A percentile compares a stretch with the other conserved stretches of the same genome.
Evolutionary conservation across 2,888 invertebrate genomes (phyloP).

Genomic region (Acanthoscelides obtectus): DNA sequence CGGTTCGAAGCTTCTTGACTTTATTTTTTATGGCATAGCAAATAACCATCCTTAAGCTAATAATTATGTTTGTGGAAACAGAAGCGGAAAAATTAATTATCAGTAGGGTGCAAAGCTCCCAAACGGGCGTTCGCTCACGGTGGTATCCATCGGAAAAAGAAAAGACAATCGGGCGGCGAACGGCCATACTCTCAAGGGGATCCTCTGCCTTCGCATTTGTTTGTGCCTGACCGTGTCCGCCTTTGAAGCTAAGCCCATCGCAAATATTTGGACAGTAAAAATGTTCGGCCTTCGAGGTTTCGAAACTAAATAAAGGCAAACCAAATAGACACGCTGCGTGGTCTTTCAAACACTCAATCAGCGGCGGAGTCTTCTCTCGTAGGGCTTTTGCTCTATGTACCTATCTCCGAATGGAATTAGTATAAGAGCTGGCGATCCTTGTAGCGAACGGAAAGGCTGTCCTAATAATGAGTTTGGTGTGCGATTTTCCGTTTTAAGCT

Average conservation of each 20-base stretch:
- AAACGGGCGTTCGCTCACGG: not conserved
- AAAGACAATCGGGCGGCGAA: constrained; percentile 6
- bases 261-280: constrained; percentile 39
- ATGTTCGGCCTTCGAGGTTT: constrained; percentile 35
- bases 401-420: constrained; percentile 8
- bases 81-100: constrained; percentile 18
- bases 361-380: constrained; percentile 17
- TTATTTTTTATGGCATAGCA: not conserved
- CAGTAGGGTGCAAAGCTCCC: constrained; percentile 13
- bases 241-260: constrained; percentile 37
- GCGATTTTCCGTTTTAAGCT: too few species aligned
- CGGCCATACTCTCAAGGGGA: not conserved
- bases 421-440: not conserved
- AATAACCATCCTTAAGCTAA: not conserved
- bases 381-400: constrained; percentile 3
- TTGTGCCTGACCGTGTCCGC: not conserved
- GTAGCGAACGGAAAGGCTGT: too few species aligned
- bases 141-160: not conserved
- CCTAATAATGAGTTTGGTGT: too few species aligned
- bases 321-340: constrained; percentile 29
- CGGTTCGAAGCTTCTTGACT: not conserved
- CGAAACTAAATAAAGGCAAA: constrained; percentile 35
- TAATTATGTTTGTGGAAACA: constrained; percentile 3
- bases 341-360: constrained; percentile 28
- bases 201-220: not conserved